Percentiles rank a stretch among this genome's conserved stretches.
These are phyloP conservation scores for Sarcoramphus papa DNA, from an alignment of 2,797 vertebrate species.

Conservation along the genomic window DNA sequence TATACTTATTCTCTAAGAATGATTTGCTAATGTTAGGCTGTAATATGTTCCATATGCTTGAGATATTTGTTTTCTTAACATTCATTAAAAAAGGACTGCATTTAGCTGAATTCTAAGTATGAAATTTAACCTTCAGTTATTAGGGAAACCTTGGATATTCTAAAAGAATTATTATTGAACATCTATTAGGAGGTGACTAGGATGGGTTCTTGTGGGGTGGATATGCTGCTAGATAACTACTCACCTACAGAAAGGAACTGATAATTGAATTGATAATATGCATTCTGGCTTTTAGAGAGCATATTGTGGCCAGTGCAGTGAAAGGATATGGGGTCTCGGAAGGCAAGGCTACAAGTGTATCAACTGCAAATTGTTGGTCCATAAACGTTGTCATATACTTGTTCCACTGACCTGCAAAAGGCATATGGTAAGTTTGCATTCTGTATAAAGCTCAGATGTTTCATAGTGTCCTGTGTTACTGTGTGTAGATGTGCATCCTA, in stretches of 20 bases:
- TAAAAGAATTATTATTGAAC: neutral
- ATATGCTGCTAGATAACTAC: neutral
- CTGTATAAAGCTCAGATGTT: neutral
- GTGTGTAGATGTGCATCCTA: neutral
- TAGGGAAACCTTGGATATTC: neutral
- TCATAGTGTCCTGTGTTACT: neutral
- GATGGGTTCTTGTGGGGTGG: neutral
- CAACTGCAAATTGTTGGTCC: conserved; percentile 96
- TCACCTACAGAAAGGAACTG: neutral
- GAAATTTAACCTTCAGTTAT: neutral
- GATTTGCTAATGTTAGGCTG: neutral
- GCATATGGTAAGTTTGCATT: conserved; percentile 91
- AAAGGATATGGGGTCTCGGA: conserved; percentile 98
- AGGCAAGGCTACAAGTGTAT: conserved; percentile 98
- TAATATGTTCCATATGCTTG: neutral
- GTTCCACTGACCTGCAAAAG: conserved; percentile 93
- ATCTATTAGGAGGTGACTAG: neutral
- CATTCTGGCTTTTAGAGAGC: conserved; percentile 77
- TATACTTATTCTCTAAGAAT: neutral
- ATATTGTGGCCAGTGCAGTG: conserved; percentile 93
- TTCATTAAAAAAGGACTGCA: neutral
- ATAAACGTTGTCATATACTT: conserved; percentile 96
- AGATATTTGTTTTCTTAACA: neutral
- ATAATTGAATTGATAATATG: neutral
- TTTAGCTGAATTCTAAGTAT: neutral